A percentile compares a stretch with the other conserved stretches of the same genome.
Conservation (phyloP, 2,797 vertebrate genomes). For the Rhinophrynus dorsalis region DNA sequence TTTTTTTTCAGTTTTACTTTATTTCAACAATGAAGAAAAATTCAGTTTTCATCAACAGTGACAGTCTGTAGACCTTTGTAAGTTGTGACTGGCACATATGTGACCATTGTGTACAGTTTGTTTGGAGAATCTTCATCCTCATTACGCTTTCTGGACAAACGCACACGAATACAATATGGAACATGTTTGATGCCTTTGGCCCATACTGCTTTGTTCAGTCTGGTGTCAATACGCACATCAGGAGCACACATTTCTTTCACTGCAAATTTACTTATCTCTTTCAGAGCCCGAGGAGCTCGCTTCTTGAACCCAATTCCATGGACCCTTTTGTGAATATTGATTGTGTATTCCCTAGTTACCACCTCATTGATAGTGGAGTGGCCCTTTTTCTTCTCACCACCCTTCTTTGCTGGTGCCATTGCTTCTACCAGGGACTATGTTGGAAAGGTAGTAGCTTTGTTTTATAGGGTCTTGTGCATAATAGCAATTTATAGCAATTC, state of each 20-base stretch:
- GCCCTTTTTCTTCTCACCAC: constrained; percentile 95
- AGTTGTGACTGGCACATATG: constrained; percentile 94
- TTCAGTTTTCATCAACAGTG: constrained; percentile 97
- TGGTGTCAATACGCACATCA: constrained; percentile 95
- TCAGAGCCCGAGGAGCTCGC: constrained; percentile 92
- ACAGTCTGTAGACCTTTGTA: constrained; percentile 98
- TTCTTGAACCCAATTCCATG: constrained; percentile 95
- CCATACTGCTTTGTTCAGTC: constrained; percentile 98
- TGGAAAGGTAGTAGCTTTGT: too few species aligned
- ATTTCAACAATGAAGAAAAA: constrained; percentile 56
- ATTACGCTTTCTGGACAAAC: constrained; percentile 94
- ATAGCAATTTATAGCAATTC: too few species aligned
- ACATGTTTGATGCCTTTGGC: constrained; percentile 97
- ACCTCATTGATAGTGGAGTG: constrained; percentile 98
- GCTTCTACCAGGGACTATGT: constrained; percentile 40
- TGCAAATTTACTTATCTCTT: constrained; percentile 96
- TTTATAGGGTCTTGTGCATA: too few species aligned
- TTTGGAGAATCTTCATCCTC: constrained; percentile 98
- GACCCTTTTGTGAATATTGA: constrained; percentile 97
- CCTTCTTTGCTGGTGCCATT: constrained; percentile 97
- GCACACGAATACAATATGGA: constrained; percentile 94
- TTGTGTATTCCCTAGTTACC: constrained; percentile 95
- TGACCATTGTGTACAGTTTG: constrained; percentile 95
- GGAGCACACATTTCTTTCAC: constrained; percentile 98
- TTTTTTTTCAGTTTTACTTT: too few species aligned